Base-by-base conservation (phyloP, 2,888 invertebrate species). In the Sialis lutaria region DNA sequence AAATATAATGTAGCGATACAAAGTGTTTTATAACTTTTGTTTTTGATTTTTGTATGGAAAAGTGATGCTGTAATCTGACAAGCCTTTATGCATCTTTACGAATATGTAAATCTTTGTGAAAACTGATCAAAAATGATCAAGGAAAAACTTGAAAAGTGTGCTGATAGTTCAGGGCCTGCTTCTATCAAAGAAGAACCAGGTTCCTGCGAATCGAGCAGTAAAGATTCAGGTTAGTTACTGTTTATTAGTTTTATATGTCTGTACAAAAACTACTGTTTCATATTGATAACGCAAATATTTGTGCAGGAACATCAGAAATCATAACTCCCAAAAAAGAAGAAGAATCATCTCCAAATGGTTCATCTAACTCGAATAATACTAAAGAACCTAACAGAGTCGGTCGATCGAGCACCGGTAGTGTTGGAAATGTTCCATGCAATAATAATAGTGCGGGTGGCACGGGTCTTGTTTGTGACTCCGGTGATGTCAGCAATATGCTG, bases 101-200 rank as follows among this genome's bases (percentile, higher is more conserved):
- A 22, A 22, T 42, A 33, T 22, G 8, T 42, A 12, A n/a, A 10
- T 42, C 32, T 31, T 42, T 42, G 5, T 31, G 8, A 10, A 22
- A 58, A 54, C 58, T 61, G 58, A 55, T 60, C 59, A 55, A 55
- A 55, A 58, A 67, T 67, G 67, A 65, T 67, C 58, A 67, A 67
- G 58, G 67, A 67, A 58, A 67, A 67, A 59, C 62, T 65, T 59
- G 67, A 67, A 49, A 67, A 67, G 54, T 63, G 64, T 55, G 58
- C 64, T 53, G 66, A 65, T 51, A 47, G 31, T 32, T 47, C 49
- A 13, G 47, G 44, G 41, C 43, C 45, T 22, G 47, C 46, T 35
- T 60, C 58, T 55, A 61, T 64, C 53, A 65, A 67, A 60, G 66
- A 67, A 57, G 67, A 65, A 56, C 60, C 66, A 51, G 58, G 63